Evolutionary conservation across 2,888 invertebrate genomes (phyloP), one percentile per base, ranked within the genome.

Genomic region (Coecobrya sp.): DNA sequence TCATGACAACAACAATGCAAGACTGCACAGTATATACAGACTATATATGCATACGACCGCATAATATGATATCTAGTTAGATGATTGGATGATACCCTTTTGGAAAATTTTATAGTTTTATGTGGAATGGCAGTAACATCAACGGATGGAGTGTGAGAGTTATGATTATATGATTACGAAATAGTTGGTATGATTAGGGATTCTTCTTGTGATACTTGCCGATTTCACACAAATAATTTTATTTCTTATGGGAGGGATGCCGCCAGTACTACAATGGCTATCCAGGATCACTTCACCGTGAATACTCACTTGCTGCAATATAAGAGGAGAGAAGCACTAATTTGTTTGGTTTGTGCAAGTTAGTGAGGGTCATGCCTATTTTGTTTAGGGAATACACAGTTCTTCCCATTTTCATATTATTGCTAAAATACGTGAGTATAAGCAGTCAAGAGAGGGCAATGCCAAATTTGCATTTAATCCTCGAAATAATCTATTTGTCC

Each of bases 181-280:
- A 65, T 65, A 27, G 22, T 25, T 25, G 65, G 27, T 65, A 25
- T 8, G 65, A 27, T 65, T 22, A 65, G 65, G 27, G 16, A 25
- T 65, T 25, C 65, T 25, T 65, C 25, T 65, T 65, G 25, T 27
- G 65, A 65, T 65, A 16, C 65, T 65, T 65, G 25, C 65, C 25
- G 65, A 65, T 65, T 65, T 65, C 25, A 25, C 27, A 65, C 65
- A 55, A 55, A 55, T 55, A 55, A 27, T 65, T 65, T 65, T 27
- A 65, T 25, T 5, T 11, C 4, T 65, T 22, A 13, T 65, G 65
- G 65, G 27, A 25, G 25, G n/a, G 27, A 65, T 25, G 22, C 10
- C 65, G 27, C 25, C 27, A 11, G 0, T 1, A 4, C 0, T 59
- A 59, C 8, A 59, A 59, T 19, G 1, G n/a, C 19, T 22, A 1